Conservation (phyloP, 2,888 invertebrate species). For the Erebia aethiops region DNA sequence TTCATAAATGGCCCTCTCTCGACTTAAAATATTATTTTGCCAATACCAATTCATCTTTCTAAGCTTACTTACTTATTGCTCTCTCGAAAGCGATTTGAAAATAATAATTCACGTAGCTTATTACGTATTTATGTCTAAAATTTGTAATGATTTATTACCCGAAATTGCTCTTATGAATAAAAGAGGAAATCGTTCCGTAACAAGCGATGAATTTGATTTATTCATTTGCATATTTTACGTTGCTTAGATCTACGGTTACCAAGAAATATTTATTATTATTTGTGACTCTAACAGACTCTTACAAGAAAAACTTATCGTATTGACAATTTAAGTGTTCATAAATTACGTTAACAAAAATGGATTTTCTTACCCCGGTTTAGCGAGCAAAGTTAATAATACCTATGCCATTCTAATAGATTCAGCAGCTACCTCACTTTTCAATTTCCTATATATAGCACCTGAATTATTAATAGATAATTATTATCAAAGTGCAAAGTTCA, state of each 20-base stretch:
- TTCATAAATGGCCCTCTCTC: not conserved
- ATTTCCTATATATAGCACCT: too few relatives aligned
- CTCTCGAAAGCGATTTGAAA: constrained; percentile 10
- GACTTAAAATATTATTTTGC: not conserved
- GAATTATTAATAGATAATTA: too few relatives aligned
- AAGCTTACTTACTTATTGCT: constrained; percentile 14
- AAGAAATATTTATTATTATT: not conserved
- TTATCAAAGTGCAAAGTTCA: too few relatives aligned
- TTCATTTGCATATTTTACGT: constrained; percentile 9
- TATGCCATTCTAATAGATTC: too few relatives aligned
- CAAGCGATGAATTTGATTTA: constrained; percentile 17
- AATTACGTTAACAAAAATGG: too few relatives aligned
- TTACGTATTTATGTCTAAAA: constrained; percentile 20
- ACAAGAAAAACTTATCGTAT: too few relatives aligned
- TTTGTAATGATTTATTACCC: constrained; percentile 13
- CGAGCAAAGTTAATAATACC: too few relatives aligned
- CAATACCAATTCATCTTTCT: constrained; percentile 20
- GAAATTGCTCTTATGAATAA: constrained; percentile 17
- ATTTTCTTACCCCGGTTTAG: too few relatives aligned
- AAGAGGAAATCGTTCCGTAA: constrained; percentile 2
- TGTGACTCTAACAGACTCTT: too few relatives aligned
- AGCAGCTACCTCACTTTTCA: too few relatives aligned
- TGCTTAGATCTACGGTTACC: not conserved
- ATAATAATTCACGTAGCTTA: constrained; percentile 19
- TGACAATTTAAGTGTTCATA: too few relatives aligned